Evolutionary conservation across 2,888 invertebrate species (phyloP).

Genomic region (Thalpophila matura): DNA sequence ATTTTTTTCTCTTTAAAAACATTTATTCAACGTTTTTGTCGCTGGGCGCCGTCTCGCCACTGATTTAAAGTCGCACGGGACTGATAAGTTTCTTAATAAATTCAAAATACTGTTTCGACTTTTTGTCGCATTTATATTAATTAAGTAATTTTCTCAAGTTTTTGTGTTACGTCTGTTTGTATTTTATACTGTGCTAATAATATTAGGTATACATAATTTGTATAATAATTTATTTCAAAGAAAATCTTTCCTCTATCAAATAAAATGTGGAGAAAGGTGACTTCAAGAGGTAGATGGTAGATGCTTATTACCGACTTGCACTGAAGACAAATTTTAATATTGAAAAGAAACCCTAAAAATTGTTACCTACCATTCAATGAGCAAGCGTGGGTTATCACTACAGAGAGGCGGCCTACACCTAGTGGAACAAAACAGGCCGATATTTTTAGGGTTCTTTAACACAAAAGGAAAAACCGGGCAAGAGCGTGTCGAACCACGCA

Average conservation of each 20-base stretch:
- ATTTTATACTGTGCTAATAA: no score
- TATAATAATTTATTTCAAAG: neutral
- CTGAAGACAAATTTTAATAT: no score
- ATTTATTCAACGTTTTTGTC: slow-evolving; percentile 38
- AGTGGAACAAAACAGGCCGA: no score
- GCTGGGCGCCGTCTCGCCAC: slow-evolving; percentile 9
- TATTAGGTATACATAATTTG: neutral
- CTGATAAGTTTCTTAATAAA: slow-evolving; percentile 49
- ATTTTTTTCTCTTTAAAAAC: slow-evolving; percentile 37
- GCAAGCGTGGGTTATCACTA: no score
- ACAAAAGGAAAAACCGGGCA: no score
- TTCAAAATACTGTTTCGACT: slow-evolving; percentile 25
- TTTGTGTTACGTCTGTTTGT: neutral
- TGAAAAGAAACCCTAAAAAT: no score
- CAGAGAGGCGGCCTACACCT: no score
- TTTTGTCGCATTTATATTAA: slow-evolving; percentile 33
- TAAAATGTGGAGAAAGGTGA: neutral
- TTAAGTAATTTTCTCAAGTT: slow-evolving; percentile 14
- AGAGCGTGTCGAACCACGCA: no score
- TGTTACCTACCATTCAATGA: no score
- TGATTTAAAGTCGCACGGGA: slow-evolving; percentile 38
- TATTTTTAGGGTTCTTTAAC: no score
- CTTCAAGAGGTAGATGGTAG: neutral
- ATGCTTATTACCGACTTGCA: no score
- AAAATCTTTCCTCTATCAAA: neutral